Evolutionary conservation across 2,113 vertebrate species (phyloP).

Genomic region (Copsychus sechellarum): DNA sequence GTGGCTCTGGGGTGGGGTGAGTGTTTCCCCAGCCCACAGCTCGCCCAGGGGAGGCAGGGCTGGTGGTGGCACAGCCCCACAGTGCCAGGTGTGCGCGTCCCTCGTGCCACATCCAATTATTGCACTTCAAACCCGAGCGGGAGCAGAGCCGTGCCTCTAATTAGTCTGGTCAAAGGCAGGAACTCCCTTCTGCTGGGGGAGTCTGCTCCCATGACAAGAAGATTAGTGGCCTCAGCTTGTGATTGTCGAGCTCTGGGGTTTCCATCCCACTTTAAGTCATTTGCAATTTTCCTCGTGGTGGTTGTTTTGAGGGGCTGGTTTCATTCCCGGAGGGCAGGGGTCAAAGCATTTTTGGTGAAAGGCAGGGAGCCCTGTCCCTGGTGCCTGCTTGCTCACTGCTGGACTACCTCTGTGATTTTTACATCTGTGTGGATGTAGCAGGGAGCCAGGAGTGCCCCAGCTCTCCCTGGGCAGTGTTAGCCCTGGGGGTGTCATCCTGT

Average conservation of each 20-base stretch:
- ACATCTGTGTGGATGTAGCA: not conserved
- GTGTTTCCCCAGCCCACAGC: not conserved
- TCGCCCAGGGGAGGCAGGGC: not conserved
- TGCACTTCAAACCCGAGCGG: not conserved
- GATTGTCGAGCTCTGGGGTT: not conserved
- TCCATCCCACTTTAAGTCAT: not conserved
- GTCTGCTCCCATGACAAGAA: constrained; percentile 48
- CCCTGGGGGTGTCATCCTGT: accelerated
- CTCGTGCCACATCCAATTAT: constrained; percentile 60
- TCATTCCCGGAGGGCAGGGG: not conserved
- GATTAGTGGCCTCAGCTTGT: constrained; percentile 23
- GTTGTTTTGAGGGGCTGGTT: not conserved
- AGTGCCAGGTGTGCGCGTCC: not conserved
- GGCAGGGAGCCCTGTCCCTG: not conserved
- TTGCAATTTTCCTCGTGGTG: not conserved
- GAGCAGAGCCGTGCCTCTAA: constrained; percentile 43
- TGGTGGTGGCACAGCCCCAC: not conserved
- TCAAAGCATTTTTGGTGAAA: constrained; percentile 25
- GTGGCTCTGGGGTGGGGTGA: not conserved
- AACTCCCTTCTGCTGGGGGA: constrained; percentile 36
- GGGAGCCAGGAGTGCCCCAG: not conserved
- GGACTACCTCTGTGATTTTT: not conserved
- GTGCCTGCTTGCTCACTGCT: not conserved
- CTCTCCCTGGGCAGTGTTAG: not conserved
- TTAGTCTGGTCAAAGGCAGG: constrained; percentile 49